Evolutionary conservation across 2,888 invertebrate genomes (phyloP).

Genomic region (Sipunculus nudus): DNA sequence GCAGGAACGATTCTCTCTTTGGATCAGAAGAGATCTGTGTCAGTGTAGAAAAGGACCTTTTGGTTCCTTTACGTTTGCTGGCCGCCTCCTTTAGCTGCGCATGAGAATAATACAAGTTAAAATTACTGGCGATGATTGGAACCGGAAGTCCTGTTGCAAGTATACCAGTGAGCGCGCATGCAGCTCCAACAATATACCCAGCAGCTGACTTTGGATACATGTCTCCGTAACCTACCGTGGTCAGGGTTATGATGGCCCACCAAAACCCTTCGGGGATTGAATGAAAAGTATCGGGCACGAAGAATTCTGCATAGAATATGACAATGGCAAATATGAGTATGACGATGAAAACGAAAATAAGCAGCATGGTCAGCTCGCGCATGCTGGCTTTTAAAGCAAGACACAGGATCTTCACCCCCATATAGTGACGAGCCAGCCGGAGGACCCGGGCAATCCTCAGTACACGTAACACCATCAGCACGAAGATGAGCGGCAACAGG

Average conservation of each 20-base stretch:
- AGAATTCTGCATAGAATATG: conserved; percentile 47
- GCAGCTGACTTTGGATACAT: conserved; percentile 46
- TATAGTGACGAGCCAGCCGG: conserved; percentile 45
- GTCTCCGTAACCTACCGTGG: conserved; percentile 55
- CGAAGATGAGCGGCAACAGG: conserved; percentile 35
- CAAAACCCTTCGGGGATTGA: conserved; percentile 44
- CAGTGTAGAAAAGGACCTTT: too few relatives aligned
- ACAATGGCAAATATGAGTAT: conserved; percentile 46
- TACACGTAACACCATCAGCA: conserved; percentile 38
- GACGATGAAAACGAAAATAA: conserved; percentile 43
- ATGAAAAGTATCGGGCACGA: conserved; percentile 39
- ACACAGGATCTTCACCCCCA: conserved; percentile 44
- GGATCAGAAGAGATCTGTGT: too few relatives aligned
- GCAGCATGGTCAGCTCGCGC: conserved; percentile 41
- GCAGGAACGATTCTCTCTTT: too few relatives aligned
- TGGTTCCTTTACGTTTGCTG: conserved; percentile 14
- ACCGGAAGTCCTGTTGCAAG: conserved; percentile 53
- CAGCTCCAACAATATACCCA: conserved; percentile 50
- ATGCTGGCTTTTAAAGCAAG: conserved; percentile 43
- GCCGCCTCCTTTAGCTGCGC: conserved; percentile 33
- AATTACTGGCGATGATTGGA: conserved; percentile 55
- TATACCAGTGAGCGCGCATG: conserved; percentile 55
- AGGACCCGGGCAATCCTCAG: conserved; percentile 46
- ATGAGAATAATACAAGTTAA: conserved; percentile 46
- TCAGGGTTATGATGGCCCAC: conserved; percentile 55